phyloP scores from a whole-genome alignment of 2,797 vertebrate genomes.

The Uromys caudimaculatus region DNA sequence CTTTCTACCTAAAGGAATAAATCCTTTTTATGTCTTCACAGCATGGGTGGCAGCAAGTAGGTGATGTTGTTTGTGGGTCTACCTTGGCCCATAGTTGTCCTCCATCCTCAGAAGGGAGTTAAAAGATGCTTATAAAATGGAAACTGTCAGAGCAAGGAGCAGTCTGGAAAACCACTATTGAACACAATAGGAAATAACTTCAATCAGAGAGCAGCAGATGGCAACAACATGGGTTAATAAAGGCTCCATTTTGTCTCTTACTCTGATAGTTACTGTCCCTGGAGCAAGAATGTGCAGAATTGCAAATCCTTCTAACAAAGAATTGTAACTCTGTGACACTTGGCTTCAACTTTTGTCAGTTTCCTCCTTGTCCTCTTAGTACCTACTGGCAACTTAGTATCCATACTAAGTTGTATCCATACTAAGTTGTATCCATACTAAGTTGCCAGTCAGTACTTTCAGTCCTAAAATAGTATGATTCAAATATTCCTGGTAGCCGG shows the following conservation, averaged over 20 bases:
- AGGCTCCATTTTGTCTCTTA: neutral
- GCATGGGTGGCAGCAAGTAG: neutral
- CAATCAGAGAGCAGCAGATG: neutral
- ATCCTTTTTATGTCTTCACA: no score
- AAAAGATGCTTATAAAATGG: neutral
- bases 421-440: neutral
- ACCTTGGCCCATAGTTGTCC: neutral
- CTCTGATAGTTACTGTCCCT: neutral
- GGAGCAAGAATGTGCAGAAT: neutral
- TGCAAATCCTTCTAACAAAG: neutral
- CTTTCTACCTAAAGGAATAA: neutral
- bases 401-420: neutral
- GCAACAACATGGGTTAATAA: neutral
- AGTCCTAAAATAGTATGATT: neutral
- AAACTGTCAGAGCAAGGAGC: neutral
- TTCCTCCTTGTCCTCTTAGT: neutral
- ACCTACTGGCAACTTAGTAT: neutral
- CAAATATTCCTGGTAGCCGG: constrained; percentile 34
- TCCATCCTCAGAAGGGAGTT: neutral
- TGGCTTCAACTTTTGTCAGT: neutral
- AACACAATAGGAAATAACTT: neutral
- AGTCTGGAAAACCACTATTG: neutral
- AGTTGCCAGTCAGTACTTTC: neutral
- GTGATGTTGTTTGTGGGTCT: neutral
- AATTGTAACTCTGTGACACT: neutral